phyloP scores from a whole-genome alignment of 2,797 vertebrate genomes.

The Coreius guichenoti region DNA sequence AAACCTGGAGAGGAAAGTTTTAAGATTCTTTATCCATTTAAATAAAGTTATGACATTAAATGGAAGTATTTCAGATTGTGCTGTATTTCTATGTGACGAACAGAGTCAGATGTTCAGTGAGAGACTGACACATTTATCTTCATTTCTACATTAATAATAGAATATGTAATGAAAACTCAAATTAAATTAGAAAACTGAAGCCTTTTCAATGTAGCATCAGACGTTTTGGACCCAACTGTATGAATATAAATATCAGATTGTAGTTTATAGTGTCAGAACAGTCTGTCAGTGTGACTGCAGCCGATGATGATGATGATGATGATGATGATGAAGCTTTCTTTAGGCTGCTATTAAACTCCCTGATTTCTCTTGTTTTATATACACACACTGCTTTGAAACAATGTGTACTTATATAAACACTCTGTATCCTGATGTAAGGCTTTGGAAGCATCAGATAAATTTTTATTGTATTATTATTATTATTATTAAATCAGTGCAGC shows the following conservation, averaged over 20 bases:
- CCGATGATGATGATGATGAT: not conserved
- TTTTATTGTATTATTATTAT: not conserved
- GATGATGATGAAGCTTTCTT: not conserved
- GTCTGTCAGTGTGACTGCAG: slow-evolving; percentile 12
- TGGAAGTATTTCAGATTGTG: not conserved
- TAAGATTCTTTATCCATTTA: not conserved
- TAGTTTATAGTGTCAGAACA: not conserved
- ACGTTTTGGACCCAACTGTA: not conserved
- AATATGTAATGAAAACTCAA: not conserved
- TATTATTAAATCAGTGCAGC: not conserved
- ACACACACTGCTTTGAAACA: not conserved
- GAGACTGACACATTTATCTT: not conserved
- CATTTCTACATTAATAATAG: not conserved
- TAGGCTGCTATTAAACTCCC: slow-evolving; percentile 15
- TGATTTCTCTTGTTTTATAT: slow-evolving; percentile 1
- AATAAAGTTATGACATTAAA: not conserved
- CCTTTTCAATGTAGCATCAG: not conserved
- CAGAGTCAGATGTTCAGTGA: not conserved
- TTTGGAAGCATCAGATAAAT: not conserved
- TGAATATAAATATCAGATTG: not conserved
- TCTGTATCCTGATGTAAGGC: slow-evolving; percentile 18
- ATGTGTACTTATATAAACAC: not conserved
- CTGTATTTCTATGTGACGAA: not conserved
- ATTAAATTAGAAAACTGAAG: not conserved
- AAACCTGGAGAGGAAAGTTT: not conserved